These are phyloP conservation scores for Clarias platycephalus DNA, from an alignment of 2,797 vertebrate genomes.

Conservation along the genomic window DNA sequence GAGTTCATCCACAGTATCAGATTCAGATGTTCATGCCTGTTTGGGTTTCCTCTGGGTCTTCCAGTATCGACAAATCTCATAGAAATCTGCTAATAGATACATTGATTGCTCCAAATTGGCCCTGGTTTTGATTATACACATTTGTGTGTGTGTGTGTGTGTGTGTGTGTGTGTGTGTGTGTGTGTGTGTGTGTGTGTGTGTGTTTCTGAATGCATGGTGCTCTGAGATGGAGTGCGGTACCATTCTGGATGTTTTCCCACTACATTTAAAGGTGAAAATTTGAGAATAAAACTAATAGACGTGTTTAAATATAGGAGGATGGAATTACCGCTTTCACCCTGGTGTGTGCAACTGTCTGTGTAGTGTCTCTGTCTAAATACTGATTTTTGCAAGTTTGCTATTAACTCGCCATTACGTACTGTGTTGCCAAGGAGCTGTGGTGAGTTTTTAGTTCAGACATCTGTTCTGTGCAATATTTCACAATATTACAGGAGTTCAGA, in stretches of 20 bases:
- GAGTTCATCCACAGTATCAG: not conserved
- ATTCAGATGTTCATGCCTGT: not conserved
- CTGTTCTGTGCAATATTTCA: slow-evolving; percentile 13
- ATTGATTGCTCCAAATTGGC: not conserved
- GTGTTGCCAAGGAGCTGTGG: slow-evolving; percentile 8
- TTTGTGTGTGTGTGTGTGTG: no score
- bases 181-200: not conserved
- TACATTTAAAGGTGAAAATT: slow-evolving; percentile 1
- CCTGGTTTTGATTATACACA: not conserved
- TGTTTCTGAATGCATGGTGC: not conserved
- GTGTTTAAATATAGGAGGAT: not conserved
- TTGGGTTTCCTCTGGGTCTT: not conserved
- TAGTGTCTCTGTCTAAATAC: not conserved
- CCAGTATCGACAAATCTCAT: not conserved
- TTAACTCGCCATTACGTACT: not conserved
- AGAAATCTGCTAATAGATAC: not conserved
- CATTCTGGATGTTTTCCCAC: not conserved
- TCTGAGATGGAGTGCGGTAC: not conserved
- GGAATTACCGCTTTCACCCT: not conserved
- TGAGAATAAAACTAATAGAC: not conserved
- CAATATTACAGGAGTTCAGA: slow-evolving; percentile 54
- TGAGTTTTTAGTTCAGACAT: not conserved
- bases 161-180: not conserved
- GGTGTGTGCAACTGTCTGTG: not conserved
- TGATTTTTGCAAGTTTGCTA: not conserved